Conservation (phyloP, 2,113 vertebrate species). For the Porphyrio hochstetteri region DNA sequence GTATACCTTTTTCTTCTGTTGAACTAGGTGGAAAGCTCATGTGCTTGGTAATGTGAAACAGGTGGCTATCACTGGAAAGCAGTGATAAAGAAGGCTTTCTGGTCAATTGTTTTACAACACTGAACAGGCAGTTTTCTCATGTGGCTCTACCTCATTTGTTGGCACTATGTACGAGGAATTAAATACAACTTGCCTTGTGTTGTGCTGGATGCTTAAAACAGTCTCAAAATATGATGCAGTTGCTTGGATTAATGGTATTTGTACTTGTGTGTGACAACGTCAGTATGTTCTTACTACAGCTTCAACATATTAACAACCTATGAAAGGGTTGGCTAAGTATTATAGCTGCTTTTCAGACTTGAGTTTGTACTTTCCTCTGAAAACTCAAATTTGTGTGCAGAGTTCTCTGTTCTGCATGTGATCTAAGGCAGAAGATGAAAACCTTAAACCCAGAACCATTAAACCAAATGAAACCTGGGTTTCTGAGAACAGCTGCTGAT, state of each 20-base stretch:
- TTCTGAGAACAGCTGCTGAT: background rate
- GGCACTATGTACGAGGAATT: background rate
- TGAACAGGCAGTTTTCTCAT: background rate
- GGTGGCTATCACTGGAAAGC: background rate
- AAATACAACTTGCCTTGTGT: background rate
- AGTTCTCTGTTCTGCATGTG: background rate
- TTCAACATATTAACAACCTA: background rate
- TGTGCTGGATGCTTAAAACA: background rate
- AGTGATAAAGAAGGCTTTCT: background rate
- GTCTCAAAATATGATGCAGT: background rate
- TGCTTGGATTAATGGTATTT: background rate
- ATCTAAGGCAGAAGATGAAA: background rate
- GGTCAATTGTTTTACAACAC: background rate
- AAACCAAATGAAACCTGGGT: background rate
- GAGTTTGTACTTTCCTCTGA: background rate
- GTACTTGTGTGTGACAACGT: background rate
- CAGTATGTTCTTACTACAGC: background rate
- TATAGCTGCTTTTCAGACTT: background rate
- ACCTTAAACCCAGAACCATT: background rate
- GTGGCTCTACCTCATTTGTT: background rate
- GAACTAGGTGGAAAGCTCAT: background rate
- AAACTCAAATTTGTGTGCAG: background rate
- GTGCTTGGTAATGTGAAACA: background rate
- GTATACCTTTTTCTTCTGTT: background rate
- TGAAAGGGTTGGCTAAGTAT: background rate